A percentile compares a stretch with the other conserved stretches of the same genome.
These are phyloP conservation scores for Hemibagrus guttatus DNA, from an alignment of 2,797 vertebrate genomes.

Conservation along the genomic window DNA sequence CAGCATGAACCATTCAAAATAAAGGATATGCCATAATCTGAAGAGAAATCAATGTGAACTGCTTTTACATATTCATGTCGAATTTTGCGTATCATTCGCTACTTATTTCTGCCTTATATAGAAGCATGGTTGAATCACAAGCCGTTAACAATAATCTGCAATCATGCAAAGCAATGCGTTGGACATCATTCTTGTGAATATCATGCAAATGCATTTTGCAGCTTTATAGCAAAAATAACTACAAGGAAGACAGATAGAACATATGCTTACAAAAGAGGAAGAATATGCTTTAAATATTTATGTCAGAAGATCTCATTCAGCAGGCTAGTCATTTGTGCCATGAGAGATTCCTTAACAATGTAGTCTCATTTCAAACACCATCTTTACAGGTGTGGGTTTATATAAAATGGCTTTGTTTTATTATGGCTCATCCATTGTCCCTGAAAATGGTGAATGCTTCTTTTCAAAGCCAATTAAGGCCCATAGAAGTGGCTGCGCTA, in stretches of 20 bases:
- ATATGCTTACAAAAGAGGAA: not conserved
- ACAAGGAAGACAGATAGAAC: not conserved
- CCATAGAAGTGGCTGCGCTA: slow-evolving; percentile 50
- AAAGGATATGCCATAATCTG: not conserved
- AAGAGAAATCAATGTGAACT: not conserved
- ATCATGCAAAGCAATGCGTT: not conserved
- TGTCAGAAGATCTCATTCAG: not conserved
- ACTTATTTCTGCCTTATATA: not conserved
- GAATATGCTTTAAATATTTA: not conserved
- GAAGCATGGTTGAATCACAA: not conserved
- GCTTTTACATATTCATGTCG: not conserved
- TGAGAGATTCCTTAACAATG: not conserved
- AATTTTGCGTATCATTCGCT: not conserved
- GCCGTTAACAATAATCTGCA: not conserved
- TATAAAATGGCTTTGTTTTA: slow-evolving; percentile 71
- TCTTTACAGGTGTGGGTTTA: slow-evolving; percentile 65
- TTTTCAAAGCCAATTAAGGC: slow-evolving; percentile 71
- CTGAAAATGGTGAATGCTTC: slow-evolving; percentile 63
- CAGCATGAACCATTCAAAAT: not conserved
- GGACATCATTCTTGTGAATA: not conserved
- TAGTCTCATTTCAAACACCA: slow-evolving; percentile 63
- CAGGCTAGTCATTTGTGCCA: not conserved
- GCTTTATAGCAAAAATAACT: not conserved
- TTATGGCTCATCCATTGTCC: slow-evolving; percentile 67
- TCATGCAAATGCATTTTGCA: not conserved